Base-by-base conservation (phyloP, 2,888 invertebrate species). In the Agrenia bidenticulata region DNA sequence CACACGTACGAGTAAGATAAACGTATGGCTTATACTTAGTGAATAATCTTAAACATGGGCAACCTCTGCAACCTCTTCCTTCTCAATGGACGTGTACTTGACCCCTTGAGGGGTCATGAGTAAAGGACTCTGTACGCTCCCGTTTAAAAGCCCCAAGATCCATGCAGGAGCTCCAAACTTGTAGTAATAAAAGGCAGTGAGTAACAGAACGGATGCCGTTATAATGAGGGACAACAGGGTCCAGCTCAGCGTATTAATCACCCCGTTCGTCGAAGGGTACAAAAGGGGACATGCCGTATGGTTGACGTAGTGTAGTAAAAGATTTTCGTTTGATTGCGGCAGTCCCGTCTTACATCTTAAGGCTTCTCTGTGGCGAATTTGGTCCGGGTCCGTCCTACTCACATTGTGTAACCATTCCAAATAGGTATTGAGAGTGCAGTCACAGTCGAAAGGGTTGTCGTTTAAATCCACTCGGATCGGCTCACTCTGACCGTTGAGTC, bases 81-180 rank as follows among this genome's bases (percentile, higher is more conserved):
- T 85, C 65, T 84, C 84, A 73, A 89, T 88, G 9, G 87, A 87
- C 1, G 88, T 88, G 76, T 89, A 89, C 70, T 88, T 87, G 41
- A 89, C 88, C 78, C 88, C 87, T 77, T 86, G 84, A 41, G 86
- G 84, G 42, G 88, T 85, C 61, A 84, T 84, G 54, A 88, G 81
- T 32, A 88, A 81, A 1, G 88, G 87, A 32, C 82, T 82, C 78
- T 84, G 84, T 11, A 19, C 41, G 19, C 61, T 65, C 70, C 83
- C 83, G 53, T 88, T 80, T 67, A 83, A 82, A 63, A 84, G 82
- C 69, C 85, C 83, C 77, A 87, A 87, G 37, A 86, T 80, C 77
- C 88, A 88, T 23, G 85, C 80, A 59, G 88, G 81, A 2, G 85
- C 84, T 26, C 82, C 80, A 9, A 87, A 77, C 9, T 87, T 78